Evolutionary conservation across 2,797 vertebrate genomes (phyloP).

Genomic region (Melanotaenia nigrans): DNA sequence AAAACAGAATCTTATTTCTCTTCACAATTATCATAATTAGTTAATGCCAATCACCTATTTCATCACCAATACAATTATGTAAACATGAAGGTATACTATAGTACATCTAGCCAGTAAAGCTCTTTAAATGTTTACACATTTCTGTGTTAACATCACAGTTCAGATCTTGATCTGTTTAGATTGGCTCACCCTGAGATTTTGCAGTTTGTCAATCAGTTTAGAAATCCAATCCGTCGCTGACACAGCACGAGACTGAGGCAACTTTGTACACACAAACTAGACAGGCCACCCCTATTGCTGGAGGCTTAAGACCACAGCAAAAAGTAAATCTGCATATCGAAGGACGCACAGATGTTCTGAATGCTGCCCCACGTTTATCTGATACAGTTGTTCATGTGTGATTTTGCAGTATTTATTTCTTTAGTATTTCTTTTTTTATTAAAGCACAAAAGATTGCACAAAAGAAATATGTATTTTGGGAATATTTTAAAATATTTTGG

Average conservation of each 20-base stretch:
- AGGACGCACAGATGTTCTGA: slow-evolving; percentile 60
- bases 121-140: slow-evolving; percentile 33
- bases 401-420: slow-evolving; percentile 28
- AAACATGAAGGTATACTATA: neutral
- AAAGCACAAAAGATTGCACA: slow-evolving; percentile 15
- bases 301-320: slow-evolving; percentile 30
- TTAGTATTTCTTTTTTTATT: slow-evolving; percentile 29
- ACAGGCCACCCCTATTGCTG: slow-evolving; percentile 41
- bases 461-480: slow-evolving; percentile 24
- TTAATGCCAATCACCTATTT: neutral
- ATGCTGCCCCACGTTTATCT: slow-evolving; percentile 15
- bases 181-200: slow-evolving; percentile 17
- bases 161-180: slow-evolving; percentile 33
- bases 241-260: slow-evolving; percentile 27
- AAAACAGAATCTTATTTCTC: neutral
- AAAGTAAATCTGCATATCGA: slow-evolving; percentile 38
- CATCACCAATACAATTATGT: neutral
- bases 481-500: slow-evolving; percentile 36
- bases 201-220: slow-evolving; percentile 46
- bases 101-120: neutral
- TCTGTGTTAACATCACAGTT: neutral
- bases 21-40: neutral
- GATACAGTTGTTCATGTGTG: slow-evolving; percentile 8
- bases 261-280: slow-evolving; percentile 31
- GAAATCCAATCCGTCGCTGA: slow-evolving; percentile 22